These are phyloP conservation scores for Polyergus mexicanus DNA, from an alignment of 1,140 invertebrate species.

Conservation along the genomic window DNA sequence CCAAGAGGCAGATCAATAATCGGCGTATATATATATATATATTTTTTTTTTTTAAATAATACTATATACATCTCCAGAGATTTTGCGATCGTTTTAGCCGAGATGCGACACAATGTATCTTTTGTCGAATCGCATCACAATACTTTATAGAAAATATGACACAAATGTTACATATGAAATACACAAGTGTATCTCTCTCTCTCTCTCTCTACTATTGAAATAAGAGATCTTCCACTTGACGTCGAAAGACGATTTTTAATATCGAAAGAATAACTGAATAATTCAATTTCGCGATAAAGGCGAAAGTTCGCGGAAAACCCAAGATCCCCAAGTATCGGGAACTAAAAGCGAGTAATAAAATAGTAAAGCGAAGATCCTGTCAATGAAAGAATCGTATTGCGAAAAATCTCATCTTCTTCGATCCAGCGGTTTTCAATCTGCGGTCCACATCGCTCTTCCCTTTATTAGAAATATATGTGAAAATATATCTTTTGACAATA, in stretches of 20 bases:
- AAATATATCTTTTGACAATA: neutral
- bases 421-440: conserved; percentile 4
- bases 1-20: neutral
- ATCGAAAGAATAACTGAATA: neutral
- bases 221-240: neutral
- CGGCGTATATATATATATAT: too few species aligned
- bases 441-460: neutral
- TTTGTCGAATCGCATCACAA: neutral
- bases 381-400: neutral
- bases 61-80: too few species aligned
- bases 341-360: conserved; percentile 14
- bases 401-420: neutral
- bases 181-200: too few species aligned
- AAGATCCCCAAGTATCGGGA: neutral
- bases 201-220: neutral
- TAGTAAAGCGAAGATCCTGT: conserved; percentile 9
- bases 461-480: neutral
- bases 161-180: too few species aligned
- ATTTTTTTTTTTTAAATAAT: too few species aligned
- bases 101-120: neutral
- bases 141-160: neutral
- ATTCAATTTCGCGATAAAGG: conserved; percentile 17
- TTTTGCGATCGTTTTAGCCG: neutral
- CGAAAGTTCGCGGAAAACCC: neutral
- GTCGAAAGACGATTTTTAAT: conserved; percentile 21